Base-by-base conservation (phyloP, 2,113 vertebrate species). In the Clupea harengus region DNA sequence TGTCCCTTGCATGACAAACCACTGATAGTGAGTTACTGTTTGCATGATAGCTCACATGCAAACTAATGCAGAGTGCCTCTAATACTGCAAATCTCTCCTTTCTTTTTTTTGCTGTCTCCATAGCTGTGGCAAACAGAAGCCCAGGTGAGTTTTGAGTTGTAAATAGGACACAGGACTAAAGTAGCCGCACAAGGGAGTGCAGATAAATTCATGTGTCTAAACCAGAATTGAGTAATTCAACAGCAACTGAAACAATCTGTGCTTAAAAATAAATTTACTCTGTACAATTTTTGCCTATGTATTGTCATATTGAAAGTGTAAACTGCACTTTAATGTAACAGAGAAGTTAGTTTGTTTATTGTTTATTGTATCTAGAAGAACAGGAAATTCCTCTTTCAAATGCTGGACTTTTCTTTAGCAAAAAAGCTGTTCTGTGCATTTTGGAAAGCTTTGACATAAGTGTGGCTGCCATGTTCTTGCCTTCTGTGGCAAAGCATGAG, bases 41-140 rank as follows among this genome's bases (percentile, higher is more conserved):
- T 96, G 95, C 95, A 96, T 96, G 95, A 86, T 89, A 91, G 89
- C 67, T 92, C 94, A 95, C 97, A 99, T 99, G 97, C 94, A 96
- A 96, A 95, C 85, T 84, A 60, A 89, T 93, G 88, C 93, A 95
- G 97, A 95, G 95, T 95, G 94, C 90, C 89, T 89, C 90, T 96
- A 95, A 96, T 90, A 82, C 72, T n/a, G 81, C 81, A 87, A 90
- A 94, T 94, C 91, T 94, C 89, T 94, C 86, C 94, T 94, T 93
- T 95, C 91, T 88, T 92, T 95, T 95, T 85, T 91, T 80, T 92
- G 86, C 93, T 92, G 93, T 92, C 92, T 94, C 95, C 91, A 94
- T 93, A 25, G 89, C 96, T 97, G 96, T 96, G 94, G 96, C 95
- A 95, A 96, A 87, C 93, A 96, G 94, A 94, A 95, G 95, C 95